A percentile compares a stretch with the other conserved stretches of the same genome.
Conservation (phyloP, 2,797 vertebrate genomes). For the Epinephelus malabaricus region DNA sequence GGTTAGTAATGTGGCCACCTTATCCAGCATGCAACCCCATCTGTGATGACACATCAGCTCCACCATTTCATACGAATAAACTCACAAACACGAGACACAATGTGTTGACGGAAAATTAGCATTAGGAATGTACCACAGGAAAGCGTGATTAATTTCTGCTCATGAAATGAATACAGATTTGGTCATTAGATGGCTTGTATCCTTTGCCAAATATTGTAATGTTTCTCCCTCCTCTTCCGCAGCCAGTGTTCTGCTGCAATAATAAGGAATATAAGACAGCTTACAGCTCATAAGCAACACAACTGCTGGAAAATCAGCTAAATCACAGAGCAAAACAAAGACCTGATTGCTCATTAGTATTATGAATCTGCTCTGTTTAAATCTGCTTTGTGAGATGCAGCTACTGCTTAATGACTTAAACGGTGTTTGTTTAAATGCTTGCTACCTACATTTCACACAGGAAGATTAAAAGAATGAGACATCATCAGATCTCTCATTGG, state of each 20-base stretch:
- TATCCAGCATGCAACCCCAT: conserved; percentile 78
- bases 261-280: conserved; percentile 83
- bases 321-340: conserved; percentile 81
- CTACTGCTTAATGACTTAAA: conserved; percentile 83
- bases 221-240: conserved; percentile 64
- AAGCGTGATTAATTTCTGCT: conserved; percentile 83
- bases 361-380: conserved; percentile 80
- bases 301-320: conserved; percentile 77
- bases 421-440: conserved; percentile 74
- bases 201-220: conserved; percentile 86
- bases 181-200: conserved; percentile 85
- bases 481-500: conserved; percentile 45
- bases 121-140: conserved; percentile 79
- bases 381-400: conserved; percentile 78
- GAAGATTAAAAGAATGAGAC: conserved; percentile 71
- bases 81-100: conserved; percentile 73
- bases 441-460: conserved; percentile 69
- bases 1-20: conserved; percentile 78
- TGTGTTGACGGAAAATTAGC: conserved; percentile 81
- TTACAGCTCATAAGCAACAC: conserved; percentile 80
- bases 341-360: conserved; percentile 87
- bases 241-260: conserved; percentile 78
- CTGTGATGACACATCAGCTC: conserved; percentile 85
- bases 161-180: conserved; percentile 88
- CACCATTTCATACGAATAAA: conserved; percentile 84